Base-by-base conservation (phyloP, 2,113 vertebrate species). In the Gorsachius goisagi region DNA sequence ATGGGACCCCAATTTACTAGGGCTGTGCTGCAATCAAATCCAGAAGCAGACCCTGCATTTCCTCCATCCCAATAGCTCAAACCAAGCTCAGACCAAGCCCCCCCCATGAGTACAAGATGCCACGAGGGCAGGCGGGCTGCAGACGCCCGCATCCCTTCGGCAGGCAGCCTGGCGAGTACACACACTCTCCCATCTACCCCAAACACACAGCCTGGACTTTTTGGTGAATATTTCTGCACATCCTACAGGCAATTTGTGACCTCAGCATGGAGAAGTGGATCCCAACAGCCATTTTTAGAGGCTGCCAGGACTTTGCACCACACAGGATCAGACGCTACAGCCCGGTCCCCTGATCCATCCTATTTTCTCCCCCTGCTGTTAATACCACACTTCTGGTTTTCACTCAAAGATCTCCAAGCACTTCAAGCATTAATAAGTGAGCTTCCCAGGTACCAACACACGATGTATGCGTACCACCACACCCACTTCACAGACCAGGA, bases 31-130 rank as follows among this genome's bases (percentile, higher is more conserved):
- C 49, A 41, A 49, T 14, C 52, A 33, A 35, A 63, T n/a, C 62
- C 69, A 8, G 13, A 11, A 58, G 45, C 0, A 9, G 63, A 15
- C 24, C 1, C 22, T 22, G 9, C 12, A 0, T 60, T 55, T 53
- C 56, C 26, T 53, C 5, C 44, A 16, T 5, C 8, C 39, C 1
- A 1, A 13, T 1, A 41, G 26, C 56, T 53, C 17, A 37, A 17
- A 32, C 22, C n/a, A 44, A 52, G 26, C 56, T 53, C 17, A 37
- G 15, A 32, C 22, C 32, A 10, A 35, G 20, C 4, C 41, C 41
- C 41, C 17, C 23, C 10, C 13, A 5, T 0, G 7, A 60, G 18
- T 0, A 2, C 2, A 0, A 30, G 62, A 2, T 20, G 39, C 66
- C 1, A n/a, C 81, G 81, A 26, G 0, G 2, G 47, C 41, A 30